phyloP scores from a whole-genome alignment of 2,888 invertebrate genomes.

The Pterostichus niger region DNA sequence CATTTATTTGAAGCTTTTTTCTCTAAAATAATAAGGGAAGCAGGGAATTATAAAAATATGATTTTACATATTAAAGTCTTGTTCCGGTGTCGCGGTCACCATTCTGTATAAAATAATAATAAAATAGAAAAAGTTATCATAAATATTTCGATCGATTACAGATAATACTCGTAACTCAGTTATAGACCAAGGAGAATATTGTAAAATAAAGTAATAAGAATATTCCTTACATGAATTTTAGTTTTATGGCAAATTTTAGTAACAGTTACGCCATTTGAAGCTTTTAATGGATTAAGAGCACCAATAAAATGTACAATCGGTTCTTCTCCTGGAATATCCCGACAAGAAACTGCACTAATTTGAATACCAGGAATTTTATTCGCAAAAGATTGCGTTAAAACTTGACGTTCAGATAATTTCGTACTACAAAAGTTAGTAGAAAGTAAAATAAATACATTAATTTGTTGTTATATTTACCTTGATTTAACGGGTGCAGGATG shows the following conservation, averaged over 20 bases:
- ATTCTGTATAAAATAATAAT: slow-evolving; percentile 72
- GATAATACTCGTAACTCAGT: no score
- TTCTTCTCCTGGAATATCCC: slow-evolving; percentile 76
- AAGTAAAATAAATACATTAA: neutral
- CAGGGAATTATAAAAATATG: no score
- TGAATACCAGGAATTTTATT: slow-evolving; percentile 72
- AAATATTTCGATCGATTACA: no score
- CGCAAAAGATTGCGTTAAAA: slow-evolving; percentile 52
- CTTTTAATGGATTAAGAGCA: slow-evolving; percentile 74
- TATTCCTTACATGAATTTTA: slow-evolving; percentile 74
- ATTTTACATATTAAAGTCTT: no score
- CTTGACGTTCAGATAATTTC: slow-evolving; percentile 57
- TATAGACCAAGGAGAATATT: no score
- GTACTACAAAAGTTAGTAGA: slow-evolving; percentile 24
- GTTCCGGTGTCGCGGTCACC: no score
- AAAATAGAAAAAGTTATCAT: slow-evolving; percentile 68
- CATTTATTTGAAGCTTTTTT: no score
- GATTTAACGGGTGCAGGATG: slow-evolving; percentile 59
- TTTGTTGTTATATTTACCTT: neutral
- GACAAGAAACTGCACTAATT: slow-evolving; percentile 76
- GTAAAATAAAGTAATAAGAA: neutral
- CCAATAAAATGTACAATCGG: slow-evolving; percentile 76
- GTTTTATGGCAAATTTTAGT: slow-evolving; percentile 73
- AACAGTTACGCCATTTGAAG: slow-evolving; percentile 73
- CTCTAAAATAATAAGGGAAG: no score